These are phyloP conservation scores for Syncerus caffer DNA, from an alignment of 2,797 vertebrate species.

Conservation along the genomic window DNA sequence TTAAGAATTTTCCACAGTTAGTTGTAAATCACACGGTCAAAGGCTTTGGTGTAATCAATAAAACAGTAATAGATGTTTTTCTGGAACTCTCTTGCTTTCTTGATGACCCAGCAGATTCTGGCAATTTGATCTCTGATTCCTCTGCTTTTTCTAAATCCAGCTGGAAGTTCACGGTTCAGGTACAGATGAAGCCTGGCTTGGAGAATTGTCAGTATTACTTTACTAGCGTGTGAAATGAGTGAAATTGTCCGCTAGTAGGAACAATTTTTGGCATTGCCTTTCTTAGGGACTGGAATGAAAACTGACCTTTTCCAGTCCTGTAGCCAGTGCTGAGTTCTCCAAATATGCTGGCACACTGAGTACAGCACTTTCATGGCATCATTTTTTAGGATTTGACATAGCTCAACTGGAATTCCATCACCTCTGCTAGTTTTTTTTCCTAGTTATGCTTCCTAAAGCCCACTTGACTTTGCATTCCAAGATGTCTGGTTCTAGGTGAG, in stretches of 20 bases:
- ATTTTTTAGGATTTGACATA: neutral
- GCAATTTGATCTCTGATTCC: neutral
- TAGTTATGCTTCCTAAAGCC: neutral
- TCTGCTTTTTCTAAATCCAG: neutral
- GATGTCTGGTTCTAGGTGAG: neutral
- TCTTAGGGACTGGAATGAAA: neutral
- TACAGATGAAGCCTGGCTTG: neutral
- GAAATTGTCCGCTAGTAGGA: neutral
- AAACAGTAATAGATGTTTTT: neutral
- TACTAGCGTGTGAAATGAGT: neutral
- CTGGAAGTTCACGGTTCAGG: neutral
- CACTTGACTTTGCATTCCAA: neutral
- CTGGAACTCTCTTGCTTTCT: neutral
- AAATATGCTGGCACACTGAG: neutral
- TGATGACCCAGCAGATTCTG: neutral
- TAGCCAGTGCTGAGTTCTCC: neutral
- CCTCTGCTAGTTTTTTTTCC: neutral
- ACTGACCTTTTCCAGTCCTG: neutral
- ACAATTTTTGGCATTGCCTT: neutral
- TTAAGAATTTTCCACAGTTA: neutral
- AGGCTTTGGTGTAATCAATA: neutral
- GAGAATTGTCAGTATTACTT: neutral
- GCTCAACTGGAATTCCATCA: neutral
- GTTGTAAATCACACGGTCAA: neutral
- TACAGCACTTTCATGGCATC: neutral